phyloP scores from a whole-genome alignment of 2,113 vertebrate species.

The Prolemur simus region DNA sequence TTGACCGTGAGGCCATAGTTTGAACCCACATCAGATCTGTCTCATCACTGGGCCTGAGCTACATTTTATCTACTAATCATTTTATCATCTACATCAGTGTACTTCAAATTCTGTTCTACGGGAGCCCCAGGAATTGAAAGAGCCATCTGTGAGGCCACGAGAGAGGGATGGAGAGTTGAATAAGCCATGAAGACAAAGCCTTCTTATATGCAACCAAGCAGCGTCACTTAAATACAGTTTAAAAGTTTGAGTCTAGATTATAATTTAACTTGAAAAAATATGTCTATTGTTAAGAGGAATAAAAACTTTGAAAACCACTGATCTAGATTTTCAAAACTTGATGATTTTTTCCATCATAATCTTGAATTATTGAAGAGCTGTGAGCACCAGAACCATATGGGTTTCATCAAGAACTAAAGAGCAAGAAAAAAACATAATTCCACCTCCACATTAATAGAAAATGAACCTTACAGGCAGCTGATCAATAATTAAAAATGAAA shows the following conservation, averaged over 20 bases:
- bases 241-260: conserved; percentile 4
- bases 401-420: conserved; percentile 63
- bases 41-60: neutral
- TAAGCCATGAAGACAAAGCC: neutral
- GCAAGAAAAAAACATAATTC: conserved; percentile 49
- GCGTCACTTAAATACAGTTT: neutral
- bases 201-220: neutral
- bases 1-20: neutral
- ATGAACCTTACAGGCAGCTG: conserved; percentile 69
- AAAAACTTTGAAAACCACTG: neutral
- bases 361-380: conserved; percentile 69
- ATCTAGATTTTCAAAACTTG: conserved; percentile 46
- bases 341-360: conserved; percentile 14
- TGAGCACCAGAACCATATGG: conserved; percentile 61
- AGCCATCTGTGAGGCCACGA: neutral
- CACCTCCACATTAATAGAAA: conserved; percentile 61
- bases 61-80: neutral
- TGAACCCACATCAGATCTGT: neutral
- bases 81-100: neutral
- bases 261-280: conserved; percentile 33
- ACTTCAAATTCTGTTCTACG: neutral
- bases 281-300: neutral
- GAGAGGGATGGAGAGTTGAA: neutral
- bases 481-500: conserved; percentile 77
- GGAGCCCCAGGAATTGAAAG: neutral